A percentile compares a stretch with the other conserved stretches of the same genome.
These are phyloP conservation scores for Potamarius usumacintae DNA, from an alignment of 2,113 vertebrate genomes.

Conservation along the genomic window DNA sequence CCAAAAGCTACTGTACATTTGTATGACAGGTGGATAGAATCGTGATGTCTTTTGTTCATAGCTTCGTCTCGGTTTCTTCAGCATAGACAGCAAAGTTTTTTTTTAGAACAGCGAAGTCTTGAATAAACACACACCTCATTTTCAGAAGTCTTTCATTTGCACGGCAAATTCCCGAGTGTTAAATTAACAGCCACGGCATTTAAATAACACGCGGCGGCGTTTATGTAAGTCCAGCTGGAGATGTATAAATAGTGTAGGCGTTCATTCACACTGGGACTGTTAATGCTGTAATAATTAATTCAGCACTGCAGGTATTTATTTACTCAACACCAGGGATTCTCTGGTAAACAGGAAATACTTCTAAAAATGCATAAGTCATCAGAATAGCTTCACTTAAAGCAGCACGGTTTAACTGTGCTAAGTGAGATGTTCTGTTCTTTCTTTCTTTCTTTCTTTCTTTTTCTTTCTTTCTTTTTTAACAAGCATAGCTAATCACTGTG, in stretches of 20 bases:
- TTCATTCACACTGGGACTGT: slow-evolving; percentile 24
- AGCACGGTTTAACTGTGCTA: neutral
- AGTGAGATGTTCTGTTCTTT: neutral
- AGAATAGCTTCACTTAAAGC: neutral
- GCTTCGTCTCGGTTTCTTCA: neutral
- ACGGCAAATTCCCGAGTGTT: neutral
- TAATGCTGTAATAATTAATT: slow-evolving; percentile 28
- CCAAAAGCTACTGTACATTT: neutral
- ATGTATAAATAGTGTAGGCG: slow-evolving; percentile 11
- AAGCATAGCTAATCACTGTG: slow-evolving; percentile 43
- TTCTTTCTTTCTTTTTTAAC: neutral
- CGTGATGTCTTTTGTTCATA: neutral
- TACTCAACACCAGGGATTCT: neutral
- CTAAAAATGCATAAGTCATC: neutral
- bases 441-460: neutral
- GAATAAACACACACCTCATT: neutral
- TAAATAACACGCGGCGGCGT: neutral
- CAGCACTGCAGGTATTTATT: slow-evolving; percentile 23
- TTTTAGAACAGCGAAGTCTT: neutral
- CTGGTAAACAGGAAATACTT: slow-evolving; percentile 14
- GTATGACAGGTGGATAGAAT: neutral
- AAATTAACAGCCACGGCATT: slow-evolving; percentile 7
- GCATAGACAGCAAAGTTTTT: neutral
- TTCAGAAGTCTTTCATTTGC: neutral
- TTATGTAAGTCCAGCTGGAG: slow-evolving; percentile 16